Evolutionary conservation across 2,797 vertebrate species (phyloP), one percentile per base, ranked within the genome.

Genomic region (Hyperoplus immaculatus): DNA sequence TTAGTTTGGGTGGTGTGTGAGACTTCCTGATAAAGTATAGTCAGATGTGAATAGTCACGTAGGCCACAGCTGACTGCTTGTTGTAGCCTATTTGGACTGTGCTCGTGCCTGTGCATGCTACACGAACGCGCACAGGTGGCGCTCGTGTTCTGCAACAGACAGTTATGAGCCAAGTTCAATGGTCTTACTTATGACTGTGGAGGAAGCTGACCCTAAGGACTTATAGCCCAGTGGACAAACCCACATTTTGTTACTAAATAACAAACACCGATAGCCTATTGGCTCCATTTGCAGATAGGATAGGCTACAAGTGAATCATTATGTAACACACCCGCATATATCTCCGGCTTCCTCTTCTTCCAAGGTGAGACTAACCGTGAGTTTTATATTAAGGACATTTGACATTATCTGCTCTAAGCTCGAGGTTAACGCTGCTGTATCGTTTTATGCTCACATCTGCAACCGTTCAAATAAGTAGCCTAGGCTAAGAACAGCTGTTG

Each of bases 31-130:
- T 68, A 1, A 36, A 55, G 45, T 41, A 1, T 6, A 12, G 38
- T 14, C 29, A 38, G 8, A 49, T 76, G 59, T 36, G 38, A 4
- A 18, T 11, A 18, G 80, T 85, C 85, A 82, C 85, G 76, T 85
- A 81, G 71, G 36, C 67, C 29, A 4, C 5, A 29, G 29, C 29
- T 21, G 21, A 21, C 21, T 21, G 21, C 21, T 13, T 8, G 21
- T 50, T 50, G 29, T 46, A 21, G 39, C 0, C 18, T 21, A 4
- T 15, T 43, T 15, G 16, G 4, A 43, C 49, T 51, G 15, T 47
- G 49, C 2, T 46, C 12, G 8, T 16, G 16, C n/a, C 12, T 6
- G 53, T 1, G 42, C 3, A 8, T 12, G 14, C 29, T 6, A 21
- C 13, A 21, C 13, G 53, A 9, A 29, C 11, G 21, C 5, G 21